Conservation (phyloP, 1,140 invertebrate genomes). For the Drosophila orosa region DNA sequence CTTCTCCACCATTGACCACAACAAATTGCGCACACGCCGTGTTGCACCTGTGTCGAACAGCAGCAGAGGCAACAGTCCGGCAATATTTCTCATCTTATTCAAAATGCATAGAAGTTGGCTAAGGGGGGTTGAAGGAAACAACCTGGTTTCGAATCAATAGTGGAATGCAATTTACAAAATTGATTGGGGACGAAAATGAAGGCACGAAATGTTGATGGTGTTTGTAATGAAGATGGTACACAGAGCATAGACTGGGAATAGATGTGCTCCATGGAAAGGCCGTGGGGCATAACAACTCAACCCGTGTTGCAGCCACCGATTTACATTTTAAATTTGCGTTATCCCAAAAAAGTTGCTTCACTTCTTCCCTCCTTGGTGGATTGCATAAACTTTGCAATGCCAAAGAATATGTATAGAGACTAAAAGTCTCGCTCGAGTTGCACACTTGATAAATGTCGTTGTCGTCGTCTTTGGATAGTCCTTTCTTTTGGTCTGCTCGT, state of each 20-base stretch:
- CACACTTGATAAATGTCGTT: slow-evolving; percentile 72
- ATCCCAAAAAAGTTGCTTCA: slow-evolving; percentile 2
- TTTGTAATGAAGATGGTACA: slow-evolving; percentile 19
- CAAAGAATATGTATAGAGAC: slow-evolving; percentile 30
- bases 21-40: slow-evolving; percentile 50
- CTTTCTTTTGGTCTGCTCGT: slow-evolving; percentile 9
- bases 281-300: slow-evolving; percentile 53
- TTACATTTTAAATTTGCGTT: slow-evolving; percentile 66
- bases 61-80: slow-evolving; percentile 32
- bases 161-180: slow-evolving; percentile 76
- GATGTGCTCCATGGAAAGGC: slow-evolving; percentile 19
- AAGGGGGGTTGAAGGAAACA: slow-evolving; percentile 17
- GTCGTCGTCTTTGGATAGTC: slow-evolving; percentile 37
- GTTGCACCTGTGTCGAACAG: slow-evolving; percentile 27
- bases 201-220: slow-evolving; percentile 11
- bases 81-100: slow-evolving; percentile 52
- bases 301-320: slow-evolving; percentile 49
- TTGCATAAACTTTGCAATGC: slow-evolving; percentile 38
- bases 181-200: slow-evolving; percentile 62
- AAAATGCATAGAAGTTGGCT: slow-evolving; percentile 26
- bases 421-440: slow-evolving; percentile 38
- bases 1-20: slow-evolving; percentile 39
- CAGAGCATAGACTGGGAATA: neutral
- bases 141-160: slow-evolving; percentile 70
- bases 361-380: slow-evolving; percentile 8